Base-by-base conservation (phyloP, 92 coral and sea anemone species). In the Anthopleura xanthogrammica region DNA sequence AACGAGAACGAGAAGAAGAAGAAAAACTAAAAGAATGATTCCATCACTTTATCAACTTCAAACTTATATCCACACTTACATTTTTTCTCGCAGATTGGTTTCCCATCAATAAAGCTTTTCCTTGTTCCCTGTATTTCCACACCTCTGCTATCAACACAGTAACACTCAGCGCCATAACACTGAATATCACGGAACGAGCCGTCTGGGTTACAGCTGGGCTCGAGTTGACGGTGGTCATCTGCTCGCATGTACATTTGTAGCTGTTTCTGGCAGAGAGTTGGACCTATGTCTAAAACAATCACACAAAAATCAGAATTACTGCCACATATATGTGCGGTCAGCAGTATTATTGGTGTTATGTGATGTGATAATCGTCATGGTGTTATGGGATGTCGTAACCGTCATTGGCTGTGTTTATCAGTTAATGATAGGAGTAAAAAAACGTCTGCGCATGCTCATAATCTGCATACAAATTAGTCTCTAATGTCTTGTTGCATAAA, bases 101-200 rank as follows among this genome's bases (percentile, higher is more conserved):
- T 90, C 16, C 97, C 94, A 58, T 79, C 86, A 41, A 87, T 80
- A 71, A 90, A 78, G 72, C 65, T 93, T 71, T 77, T 81, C 46
- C 94, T 90, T 36, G 97, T 93, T 13, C 87, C 92, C 12, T 79
- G 85, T 76, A 88, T 73, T 77, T 90, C 94, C 52, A 66, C 79
- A 16, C 98, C 98, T 79, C 84, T 86, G 56, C 60, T 84, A 83
- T 91, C 86, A 20, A 93, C 97, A 84, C 97, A 93, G 83, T 91
- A 93, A 68, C 97, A 93, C 55, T 55, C 77, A 2, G 94, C 22
- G 39, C 87, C 94, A 41, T 88, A 90, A 39, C 97, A 93, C 79
- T 93, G 97, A 39, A 86, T 77, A 20, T 83, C 87, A n/a, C 84
- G 83, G 80, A 81, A 93, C 57, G 88, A 89, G 41, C 97, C 97